Evolutionary conservation across 2,888 invertebrate species (phyloP).

Genomic region (Spatulosminthurus flaviceps): DNA sequence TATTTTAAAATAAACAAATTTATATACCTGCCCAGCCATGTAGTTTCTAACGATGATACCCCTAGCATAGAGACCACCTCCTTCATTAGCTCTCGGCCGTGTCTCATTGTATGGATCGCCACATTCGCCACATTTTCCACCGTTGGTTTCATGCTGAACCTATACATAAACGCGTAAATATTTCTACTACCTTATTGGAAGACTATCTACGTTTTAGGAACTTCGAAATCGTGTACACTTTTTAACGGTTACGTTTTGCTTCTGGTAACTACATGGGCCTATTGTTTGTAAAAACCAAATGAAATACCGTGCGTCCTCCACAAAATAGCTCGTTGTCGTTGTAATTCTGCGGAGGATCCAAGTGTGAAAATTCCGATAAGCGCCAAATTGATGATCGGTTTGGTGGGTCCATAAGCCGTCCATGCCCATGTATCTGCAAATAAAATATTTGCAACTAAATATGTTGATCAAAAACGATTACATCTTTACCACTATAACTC

Average conservation of each 20-base stretch:
- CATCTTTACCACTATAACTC: no score
- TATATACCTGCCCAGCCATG: constrained; percentile 48
- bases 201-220: no score
- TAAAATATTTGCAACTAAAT: background rate
- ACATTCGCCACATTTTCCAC: constrained; percentile 37
- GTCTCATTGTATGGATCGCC: constrained; percentile 48
- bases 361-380: constrained; percentile 49
- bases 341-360: constrained; percentile 51
- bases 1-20: no score
- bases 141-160: constrained; percentile 30
- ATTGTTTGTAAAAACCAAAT: background rate
- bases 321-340: constrained; percentile 56
- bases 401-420: constrained; percentile 50
- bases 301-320: constrained; percentile 47
- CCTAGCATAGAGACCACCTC: constrained; percentile 48
- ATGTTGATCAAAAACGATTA: no score
- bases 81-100: constrained; percentile 52
- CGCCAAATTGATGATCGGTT: constrained; percentile 56
- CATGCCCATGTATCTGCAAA: constrained; percentile 42
- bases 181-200: no score
- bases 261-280: no score
- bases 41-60: constrained; percentile 51
- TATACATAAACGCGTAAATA: no score
- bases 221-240: no score
- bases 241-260: no score